Base-by-base conservation (phyloP, 2,113 vertebrate species). In the Octodon degus region DNA sequence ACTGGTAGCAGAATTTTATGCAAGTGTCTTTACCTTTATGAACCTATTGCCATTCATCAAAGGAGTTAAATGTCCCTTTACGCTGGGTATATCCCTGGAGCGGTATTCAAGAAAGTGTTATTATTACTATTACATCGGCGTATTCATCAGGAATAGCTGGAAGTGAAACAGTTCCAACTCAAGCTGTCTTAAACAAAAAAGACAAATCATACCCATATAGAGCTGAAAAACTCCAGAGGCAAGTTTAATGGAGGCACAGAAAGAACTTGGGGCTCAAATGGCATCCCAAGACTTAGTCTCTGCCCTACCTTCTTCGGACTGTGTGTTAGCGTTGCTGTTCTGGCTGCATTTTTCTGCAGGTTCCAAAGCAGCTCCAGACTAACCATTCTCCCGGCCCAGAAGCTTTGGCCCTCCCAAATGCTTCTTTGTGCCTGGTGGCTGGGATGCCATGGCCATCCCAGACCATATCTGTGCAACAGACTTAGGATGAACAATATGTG, bases 31-130 rank as follows among this genome's bases (percentile, higher is more conserved):
- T 24, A 30, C 14, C 16, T 81, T 91, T 87, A 53, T 43, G 25
- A 83, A 27, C 22, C 25, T 79, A 34, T 77, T 94, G 86, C 27
- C 74, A 79, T 55, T 86, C 76, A 93, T 80, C 68, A 70, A 85
- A 67, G 67, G 10, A 87, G 60, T 8, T 8, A 37, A 79, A 79
- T 16, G 43, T 92, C 6, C 16, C 25, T 85, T 72, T 74, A 68
- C 14, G 25, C 5, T 11, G 14, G 30, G 37, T 89, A 19, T 88
- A 40, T 74, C 40, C 55, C 43, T 90, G 74, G 58, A 63, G 76
- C 91, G 67, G n/a, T 8, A 2, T 12, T 80, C 53, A 83, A 12
- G 32, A 30, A 90, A 72, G 22, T 55, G 3, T 86, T 40, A 92
- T 58, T 67, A 72, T 53, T 87, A 83, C 58, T 37, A 85, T 80